These are phyloP conservation scores for Odocoileus hemionus DNA, from an alignment of 2,113 vertebrate species.

Conservation along the genomic window DNA sequence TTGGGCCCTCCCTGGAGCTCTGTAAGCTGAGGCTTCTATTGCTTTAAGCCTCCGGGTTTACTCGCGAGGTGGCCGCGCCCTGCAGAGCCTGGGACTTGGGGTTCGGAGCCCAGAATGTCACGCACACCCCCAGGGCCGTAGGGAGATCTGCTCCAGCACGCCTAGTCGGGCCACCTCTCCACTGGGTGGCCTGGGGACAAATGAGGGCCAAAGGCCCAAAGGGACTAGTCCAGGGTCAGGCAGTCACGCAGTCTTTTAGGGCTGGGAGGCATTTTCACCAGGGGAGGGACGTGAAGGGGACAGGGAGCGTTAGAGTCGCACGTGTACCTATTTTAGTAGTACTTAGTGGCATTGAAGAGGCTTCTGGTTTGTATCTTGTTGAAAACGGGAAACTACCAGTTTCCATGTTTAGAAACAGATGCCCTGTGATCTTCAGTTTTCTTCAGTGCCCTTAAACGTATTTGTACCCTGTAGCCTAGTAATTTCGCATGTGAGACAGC, in stretches of 20 bases:
- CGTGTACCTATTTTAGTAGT: not conserved
- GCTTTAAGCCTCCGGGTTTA: not conserved
- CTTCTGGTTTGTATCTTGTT: not conserved
- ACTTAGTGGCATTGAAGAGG: not conserved
- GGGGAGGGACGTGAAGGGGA: rapidly evolving
- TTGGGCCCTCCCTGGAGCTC: not conserved
- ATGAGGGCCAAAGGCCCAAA: not conserved
- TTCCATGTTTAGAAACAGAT: not conserved
- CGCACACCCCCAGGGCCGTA: not conserved
- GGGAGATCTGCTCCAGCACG: not conserved
- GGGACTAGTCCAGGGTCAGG: not conserved
- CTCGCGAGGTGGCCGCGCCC: not conserved
- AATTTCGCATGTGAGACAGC: not conserved
- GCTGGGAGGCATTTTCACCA: not conserved
- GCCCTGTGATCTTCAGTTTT: not conserved
- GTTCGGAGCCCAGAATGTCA: not conserved
- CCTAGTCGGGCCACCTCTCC: too few species aligned
- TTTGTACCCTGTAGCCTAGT: not conserved
- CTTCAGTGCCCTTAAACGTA: not conserved
- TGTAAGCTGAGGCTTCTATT: not conserved
- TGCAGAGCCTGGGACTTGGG: not conserved
- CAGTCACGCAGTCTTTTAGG: not conserved
- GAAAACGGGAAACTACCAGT: not conserved
- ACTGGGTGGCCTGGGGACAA: not conserved
- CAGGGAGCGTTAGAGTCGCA: not conserved